phyloP scores from a whole-genome alignment of 2,797 vertebrate genomes.

The Carcharodon carcharias region DNA sequence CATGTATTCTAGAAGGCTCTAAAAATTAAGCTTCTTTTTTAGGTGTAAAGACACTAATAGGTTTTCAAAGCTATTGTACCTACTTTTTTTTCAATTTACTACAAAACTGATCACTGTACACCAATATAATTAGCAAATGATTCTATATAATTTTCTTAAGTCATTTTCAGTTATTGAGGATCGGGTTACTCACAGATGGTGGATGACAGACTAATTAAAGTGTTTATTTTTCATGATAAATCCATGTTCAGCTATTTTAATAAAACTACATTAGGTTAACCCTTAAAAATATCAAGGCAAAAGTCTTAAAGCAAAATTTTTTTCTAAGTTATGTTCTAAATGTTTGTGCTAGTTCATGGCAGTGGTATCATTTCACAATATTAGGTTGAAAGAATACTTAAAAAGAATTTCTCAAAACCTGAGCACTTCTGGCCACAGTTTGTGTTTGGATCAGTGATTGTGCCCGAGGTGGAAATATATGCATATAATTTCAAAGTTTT shows the following conservation, averaged over 20 bases:
- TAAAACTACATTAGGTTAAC: background rate
- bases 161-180: background rate
- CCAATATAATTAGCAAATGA: background rate
- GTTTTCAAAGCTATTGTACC: background rate
- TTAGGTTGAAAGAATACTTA: too few species aligned
- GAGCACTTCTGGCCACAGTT: background rate
- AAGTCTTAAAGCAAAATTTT: background rate
- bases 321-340: background rate
- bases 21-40: background rate
- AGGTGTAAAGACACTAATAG: background rate
- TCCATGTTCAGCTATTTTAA: background rate
- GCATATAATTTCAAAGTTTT: background rate
- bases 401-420: background rate
- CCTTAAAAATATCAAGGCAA: background rate
- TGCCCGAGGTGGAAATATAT: background rate
- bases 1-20: background rate
- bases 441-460: background rate
- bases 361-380: background rate
- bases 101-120: background rate
- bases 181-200: background rate
- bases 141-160: background rate
- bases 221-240: background rate
- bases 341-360: background rate
- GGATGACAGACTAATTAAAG: background rate
- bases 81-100: background rate